Conservation (phyloP, 1,140 invertebrate genomes). For the Musca domestica region DNA sequence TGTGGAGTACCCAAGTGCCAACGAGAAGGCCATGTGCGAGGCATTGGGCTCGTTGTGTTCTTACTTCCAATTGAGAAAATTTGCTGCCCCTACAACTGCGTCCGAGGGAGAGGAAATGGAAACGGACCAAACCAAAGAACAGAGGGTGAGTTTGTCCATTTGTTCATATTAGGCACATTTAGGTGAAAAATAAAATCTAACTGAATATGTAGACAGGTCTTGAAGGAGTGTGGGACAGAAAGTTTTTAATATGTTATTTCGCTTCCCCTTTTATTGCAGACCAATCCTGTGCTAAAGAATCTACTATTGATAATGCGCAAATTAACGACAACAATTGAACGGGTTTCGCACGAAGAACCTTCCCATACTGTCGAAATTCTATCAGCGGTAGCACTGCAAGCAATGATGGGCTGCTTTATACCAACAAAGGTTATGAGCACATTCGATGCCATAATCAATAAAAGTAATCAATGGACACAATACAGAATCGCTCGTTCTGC, state of each 20-base stretch:
- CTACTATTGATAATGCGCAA: slow-evolving; percentile 47
- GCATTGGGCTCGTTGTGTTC: slow-evolving; percentile 48
- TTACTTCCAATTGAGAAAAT: slow-evolving; percentile 47
- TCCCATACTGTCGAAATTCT: slow-evolving; percentile 47
- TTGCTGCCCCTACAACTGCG: slow-evolving; percentile 17
- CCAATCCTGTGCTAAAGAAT: slow-evolving; percentile 43
- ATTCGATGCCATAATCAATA: slow-evolving; percentile 59
- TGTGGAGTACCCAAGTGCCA: slow-evolving; percentile 38
- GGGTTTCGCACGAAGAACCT: slow-evolving; percentile 31
- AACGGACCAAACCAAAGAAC: slow-evolving; percentile 29
- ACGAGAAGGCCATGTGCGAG: slow-evolving; percentile 46
- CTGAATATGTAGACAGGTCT: too few species aligned
- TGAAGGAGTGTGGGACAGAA: too few species aligned
- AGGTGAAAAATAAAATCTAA: too few species aligned
- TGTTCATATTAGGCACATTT: neutral
- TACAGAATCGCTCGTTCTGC: slow-evolving; percentile 86
- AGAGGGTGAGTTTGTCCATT: neutral
- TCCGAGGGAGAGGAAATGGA: slow-evolving; percentile 36
- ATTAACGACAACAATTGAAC: slow-evolving; percentile 41
- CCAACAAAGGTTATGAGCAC: slow-evolving; percentile 61
- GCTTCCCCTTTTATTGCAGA: slow-evolving; percentile 23
- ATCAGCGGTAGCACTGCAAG: slow-evolving; percentile 69
- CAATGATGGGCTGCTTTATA: slow-evolving; percentile 62
- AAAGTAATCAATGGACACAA: slow-evolving; percentile 75
- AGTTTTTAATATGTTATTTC: too few species aligned